These are phyloP conservation scores for Oreochromis mossambicus DNA, from an alignment of 2,797 vertebrate species.

Conservation along the genomic window DNA sequence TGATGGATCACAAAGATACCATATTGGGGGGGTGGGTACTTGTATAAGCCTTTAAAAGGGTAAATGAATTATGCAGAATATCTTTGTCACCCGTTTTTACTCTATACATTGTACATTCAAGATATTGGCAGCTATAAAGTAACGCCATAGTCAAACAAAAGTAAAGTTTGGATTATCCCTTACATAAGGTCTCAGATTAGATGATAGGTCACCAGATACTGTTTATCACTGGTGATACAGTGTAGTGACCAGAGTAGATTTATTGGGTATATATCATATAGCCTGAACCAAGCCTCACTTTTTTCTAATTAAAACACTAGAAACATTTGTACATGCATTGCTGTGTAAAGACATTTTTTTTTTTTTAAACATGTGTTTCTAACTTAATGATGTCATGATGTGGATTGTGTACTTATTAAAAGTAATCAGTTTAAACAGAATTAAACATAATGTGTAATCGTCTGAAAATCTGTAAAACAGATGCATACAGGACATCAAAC, in stretches of 20 bases:
- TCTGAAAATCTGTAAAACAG: neutral
- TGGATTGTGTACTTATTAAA: slow-evolving; percentile 20
- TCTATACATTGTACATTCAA: neutral
- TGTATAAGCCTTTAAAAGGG: neutral
- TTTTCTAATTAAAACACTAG: neutral
- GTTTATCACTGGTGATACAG: neutral
- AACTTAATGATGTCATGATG: slow-evolving; percentile 39
- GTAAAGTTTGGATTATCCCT: slow-evolving; percentile 3
- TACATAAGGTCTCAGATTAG: slow-evolving; percentile 3
- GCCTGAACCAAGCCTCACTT: neutral
- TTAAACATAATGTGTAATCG: neutral
- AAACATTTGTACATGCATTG: neutral
- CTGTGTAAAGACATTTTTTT: slow-evolving; percentile 14
- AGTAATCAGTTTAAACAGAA: slow-evolving; percentile 6
- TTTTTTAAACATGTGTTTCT: neutral
- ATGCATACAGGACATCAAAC: neutral
- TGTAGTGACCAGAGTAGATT: neutral
- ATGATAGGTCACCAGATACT: neutral
- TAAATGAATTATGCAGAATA: neutral
- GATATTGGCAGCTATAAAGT: neutral
- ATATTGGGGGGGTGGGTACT: neutral
- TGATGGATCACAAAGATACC: neutral
- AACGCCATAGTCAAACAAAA: neutral
- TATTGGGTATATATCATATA: neutral
- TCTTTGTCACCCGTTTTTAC: neutral